phyloP scores from a whole-genome alignment of 2,113 vertebrate genomes.

The Halichoerus grypus region DNA sequence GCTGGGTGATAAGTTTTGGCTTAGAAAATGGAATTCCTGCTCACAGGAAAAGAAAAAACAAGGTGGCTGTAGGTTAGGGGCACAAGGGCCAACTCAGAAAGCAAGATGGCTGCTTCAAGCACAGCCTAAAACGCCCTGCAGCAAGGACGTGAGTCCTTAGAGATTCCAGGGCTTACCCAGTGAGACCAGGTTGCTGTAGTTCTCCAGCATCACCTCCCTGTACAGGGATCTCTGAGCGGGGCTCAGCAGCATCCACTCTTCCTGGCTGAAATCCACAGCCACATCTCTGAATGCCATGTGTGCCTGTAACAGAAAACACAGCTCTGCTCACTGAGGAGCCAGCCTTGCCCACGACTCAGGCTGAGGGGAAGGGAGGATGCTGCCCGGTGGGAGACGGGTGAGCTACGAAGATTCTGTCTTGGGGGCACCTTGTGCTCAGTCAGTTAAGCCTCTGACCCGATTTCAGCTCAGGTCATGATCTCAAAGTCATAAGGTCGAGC shows the following conservation, averaged over 20 bases:
- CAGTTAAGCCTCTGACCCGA: not conserved
- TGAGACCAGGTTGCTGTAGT: slow-evolving; percentile 77
- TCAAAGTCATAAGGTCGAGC: not conserved
- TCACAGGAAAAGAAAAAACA: slow-evolving; percentile 61
- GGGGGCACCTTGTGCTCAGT: not conserved
- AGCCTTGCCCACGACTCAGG: not conserved
- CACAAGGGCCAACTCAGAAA: not conserved
- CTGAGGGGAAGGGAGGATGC: not conserved
- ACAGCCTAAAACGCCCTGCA: not conserved
- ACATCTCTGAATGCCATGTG: slow-evolving; percentile 83
- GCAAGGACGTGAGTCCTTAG: not conserved
- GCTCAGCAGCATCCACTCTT: slow-evolving; percentile 79
- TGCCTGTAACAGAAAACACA: slow-evolving; percentile 68
- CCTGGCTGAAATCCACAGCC: slow-evolving; percentile 78
- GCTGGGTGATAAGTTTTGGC: slow-evolving; percentile 76
- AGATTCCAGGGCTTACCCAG: slow-evolving; percentile 66
- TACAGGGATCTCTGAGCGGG: slow-evolving; percentile 79
- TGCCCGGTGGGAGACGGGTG: too few relatives aligned
- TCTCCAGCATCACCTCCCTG: slow-evolving; percentile 83
- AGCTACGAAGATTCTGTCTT: not conserved
- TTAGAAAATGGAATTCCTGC: slow-evolving; percentile 80
- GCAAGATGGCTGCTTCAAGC: not conserved
- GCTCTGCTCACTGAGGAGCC: not conserved
- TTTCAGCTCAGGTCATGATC: not conserved
- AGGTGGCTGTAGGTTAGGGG: not conserved